A percentile compares a stretch with the other conserved stretches of the same genome.
These are phyloP conservation scores for Nothocercus julius DNA, from an alignment of 2,113 vertebrate genomes.

Conservation along the genomic window DNA sequence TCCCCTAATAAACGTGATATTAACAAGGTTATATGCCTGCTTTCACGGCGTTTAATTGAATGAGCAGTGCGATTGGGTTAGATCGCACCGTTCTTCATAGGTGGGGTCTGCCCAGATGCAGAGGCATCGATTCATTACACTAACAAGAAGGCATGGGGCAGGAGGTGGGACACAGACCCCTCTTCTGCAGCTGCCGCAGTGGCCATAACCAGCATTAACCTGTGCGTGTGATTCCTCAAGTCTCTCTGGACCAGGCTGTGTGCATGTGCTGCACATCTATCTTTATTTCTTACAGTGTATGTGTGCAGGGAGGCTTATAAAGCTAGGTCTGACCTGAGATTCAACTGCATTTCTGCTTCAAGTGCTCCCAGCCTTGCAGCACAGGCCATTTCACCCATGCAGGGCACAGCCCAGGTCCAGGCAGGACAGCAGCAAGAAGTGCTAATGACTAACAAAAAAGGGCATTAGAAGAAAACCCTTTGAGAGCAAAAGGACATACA, in stretches of 20 bases:
- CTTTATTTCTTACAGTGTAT: not conserved
- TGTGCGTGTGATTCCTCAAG: not conserved
- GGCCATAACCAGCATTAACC: not conserved
- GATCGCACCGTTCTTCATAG: slow-evolving; percentile 53
- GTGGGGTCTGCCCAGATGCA: slow-evolving; percentile 46
- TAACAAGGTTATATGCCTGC: slow-evolving; percentile 83
- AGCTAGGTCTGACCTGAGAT: not conserved
- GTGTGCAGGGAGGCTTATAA: not conserved
- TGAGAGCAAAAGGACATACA: not conserved
- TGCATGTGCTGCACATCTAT: rapidly evolving
- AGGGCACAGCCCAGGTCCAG: not conserved
- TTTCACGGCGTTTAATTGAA: slow-evolving; percentile 79
- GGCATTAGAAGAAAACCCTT: not conserved
- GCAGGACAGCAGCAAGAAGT: not conserved
- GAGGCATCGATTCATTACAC: not conserved
- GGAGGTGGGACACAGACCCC: not conserved
- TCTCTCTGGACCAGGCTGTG: not conserved
- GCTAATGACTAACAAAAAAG: not conserved
- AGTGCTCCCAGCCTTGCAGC: not conserved
- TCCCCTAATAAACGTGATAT: slow-evolving; percentile 83
- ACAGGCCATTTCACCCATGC: not conserved
- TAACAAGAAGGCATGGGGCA: slow-evolving; percentile 13
- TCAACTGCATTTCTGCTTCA: not conserved
- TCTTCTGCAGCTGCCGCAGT: not conserved
- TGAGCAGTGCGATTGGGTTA: slow-evolving; percentile 78